These are phyloP conservation scores for Hemithea aestivaria DNA, from an alignment of 2,888 invertebrate genomes.

Conservation along the genomic window DNA sequence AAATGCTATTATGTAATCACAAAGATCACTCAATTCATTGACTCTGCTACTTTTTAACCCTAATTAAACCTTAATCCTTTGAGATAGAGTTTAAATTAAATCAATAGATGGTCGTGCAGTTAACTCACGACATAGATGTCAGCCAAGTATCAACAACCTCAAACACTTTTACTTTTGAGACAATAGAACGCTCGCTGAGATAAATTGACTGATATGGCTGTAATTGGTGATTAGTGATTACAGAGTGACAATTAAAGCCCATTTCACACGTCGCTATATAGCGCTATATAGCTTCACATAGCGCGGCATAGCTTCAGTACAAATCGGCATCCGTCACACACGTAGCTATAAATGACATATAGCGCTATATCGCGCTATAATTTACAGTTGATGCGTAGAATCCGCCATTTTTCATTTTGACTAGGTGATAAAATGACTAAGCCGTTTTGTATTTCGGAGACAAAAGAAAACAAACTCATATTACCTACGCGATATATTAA, in stretches of 20 bases:
- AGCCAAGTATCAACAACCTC: conserved; percentile 50
- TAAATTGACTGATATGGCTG: conserved; percentile 6
- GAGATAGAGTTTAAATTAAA: conserved; percentile 10
- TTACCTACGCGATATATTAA: no score
- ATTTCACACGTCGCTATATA: no score
- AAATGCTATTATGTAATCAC: conserved; percentile 9
- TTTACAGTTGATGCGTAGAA: no score
- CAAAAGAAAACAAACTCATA: no score
- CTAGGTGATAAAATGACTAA: no score
- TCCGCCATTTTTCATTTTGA: no score
- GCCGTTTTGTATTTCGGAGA: no score
- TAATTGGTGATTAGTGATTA: conserved; percentile 3
- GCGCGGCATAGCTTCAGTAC: no score
- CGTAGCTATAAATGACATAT: no score
- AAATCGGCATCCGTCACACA: no score
- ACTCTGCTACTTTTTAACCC: conserved; percentile 6
- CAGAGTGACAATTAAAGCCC: neutral
- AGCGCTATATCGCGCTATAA: no score
- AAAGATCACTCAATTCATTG: conserved; percentile 21
- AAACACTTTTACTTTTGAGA: conserved; percentile 51
- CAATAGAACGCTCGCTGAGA: conserved; percentile 10
- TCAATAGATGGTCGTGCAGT: conserved; percentile 21
- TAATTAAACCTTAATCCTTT: conserved; percentile 13
- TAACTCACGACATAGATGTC: conserved; percentile 43
- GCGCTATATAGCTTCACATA: no score